These are phyloP conservation scores for Apodemia duryi DNA, from an alignment of 2,888 invertebrate species.

Conservation along the genomic window DNA sequence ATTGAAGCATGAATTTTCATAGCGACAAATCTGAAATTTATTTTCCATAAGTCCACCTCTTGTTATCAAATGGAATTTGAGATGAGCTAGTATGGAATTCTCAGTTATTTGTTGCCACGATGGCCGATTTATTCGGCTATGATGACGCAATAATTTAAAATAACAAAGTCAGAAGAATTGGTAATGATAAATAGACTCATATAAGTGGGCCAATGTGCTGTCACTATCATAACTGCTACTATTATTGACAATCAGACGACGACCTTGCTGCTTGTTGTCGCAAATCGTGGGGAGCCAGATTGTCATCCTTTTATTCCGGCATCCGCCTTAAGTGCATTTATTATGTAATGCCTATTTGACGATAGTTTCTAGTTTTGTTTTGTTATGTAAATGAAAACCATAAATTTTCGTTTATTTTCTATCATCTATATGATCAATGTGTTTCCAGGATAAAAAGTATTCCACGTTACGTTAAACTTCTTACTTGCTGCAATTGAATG, in stretches of 20 bases:
- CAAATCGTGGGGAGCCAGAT: conserved; percentile 73
- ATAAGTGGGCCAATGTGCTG: conserved; percentile 63
- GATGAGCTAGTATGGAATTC: no score
- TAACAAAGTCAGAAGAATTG: conserved; percentile 29
- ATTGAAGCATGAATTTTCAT: no score
- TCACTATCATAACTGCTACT: conserved; percentile 56
- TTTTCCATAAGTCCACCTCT: no score
- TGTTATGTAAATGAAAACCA: conserved; percentile 19
- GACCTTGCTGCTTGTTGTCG: conserved; percentile 75
- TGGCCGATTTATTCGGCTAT: not conserved
- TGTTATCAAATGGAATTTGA: no score
- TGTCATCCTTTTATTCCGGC: conserved; percentile 67
- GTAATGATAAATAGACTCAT: conserved; percentile 29
- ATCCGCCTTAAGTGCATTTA: conserved; percentile 70
- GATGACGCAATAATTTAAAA: conserved; percentile 9
- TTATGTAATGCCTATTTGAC: conserved; percentile 52
- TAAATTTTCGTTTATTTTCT: not conserved
- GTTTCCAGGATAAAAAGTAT: no score
- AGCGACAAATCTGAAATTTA: no score
- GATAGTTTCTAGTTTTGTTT: conserved; percentile 7
- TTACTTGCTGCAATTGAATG: no score
- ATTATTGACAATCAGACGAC: conserved; percentile 72
- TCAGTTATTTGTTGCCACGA: no score
- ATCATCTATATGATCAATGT: not conserved
- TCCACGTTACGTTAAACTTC: no score